Base-by-base conservation (phyloP, 2,888 invertebrate species). In the Scrobipalpa atriplicella region DNA sequence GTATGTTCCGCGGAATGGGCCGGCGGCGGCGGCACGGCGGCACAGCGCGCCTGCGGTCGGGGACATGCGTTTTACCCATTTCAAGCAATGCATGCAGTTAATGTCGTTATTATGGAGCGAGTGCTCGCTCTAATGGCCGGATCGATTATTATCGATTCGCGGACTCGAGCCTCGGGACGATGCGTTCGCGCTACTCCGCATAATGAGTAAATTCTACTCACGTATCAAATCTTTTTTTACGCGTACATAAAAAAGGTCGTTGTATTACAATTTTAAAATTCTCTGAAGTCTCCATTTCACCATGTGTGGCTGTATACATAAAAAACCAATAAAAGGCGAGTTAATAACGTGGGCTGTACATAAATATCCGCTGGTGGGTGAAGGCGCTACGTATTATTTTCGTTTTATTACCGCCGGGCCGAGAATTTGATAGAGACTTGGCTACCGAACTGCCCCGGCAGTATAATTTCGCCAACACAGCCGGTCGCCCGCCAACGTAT, bases 401-500 rank as follows among this genome's bases (percentile, higher is more conserved):
- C 84, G 74, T 89, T 89, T 89, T 89, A 89, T 88, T 87, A 85
- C 84, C 80, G 78, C 75, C 80, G 80, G 79, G 78, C 80, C 78
- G 84, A 80, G 83, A 85, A 83, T 86, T 88, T 86, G 86, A 89
- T 87, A 87, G 85, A 86, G 86, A 85, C 86, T 89, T 88, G 87
- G 88, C 87, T 84, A 81, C 80, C 76, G 81, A 81, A 84, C 79
- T 82, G 83, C 80, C 79, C 80, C 79, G 81, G 78, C 81, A 81
- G 86, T 87, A 85, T 86, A 86, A 87, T 87, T 87, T 83, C 75
- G 87, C 82, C 81, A 80, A 87, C 87, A 80, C 85, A 84, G 86
- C 82, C 83, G 79, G 78, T 82, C 77, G 80, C 75, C 78, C 75
- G 81, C 82, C 80, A 83, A 82, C 78, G 82, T 86, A 86, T 86